Evolutionary conservation across 2,797 vertebrate species (phyloP).

Genomic region (Gymnocypris eckloni): DNA sequence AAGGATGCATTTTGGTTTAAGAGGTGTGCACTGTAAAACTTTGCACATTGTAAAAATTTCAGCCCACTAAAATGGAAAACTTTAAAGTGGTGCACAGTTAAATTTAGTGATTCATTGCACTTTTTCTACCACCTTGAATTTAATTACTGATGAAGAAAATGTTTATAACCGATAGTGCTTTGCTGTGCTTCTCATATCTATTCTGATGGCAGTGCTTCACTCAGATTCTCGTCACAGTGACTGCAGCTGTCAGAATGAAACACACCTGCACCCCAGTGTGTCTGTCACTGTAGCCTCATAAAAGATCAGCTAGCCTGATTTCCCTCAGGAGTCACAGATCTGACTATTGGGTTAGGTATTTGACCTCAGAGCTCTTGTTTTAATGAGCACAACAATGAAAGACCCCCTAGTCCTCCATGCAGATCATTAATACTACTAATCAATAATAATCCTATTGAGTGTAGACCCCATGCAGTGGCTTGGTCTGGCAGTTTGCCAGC

Average conservation of each 20-base stretch:
- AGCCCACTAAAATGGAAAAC: background rate
- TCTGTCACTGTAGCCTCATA: constrained; percentile 15
- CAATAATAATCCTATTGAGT: constrained; percentile 28
- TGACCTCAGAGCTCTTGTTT: constrained; percentile 36
- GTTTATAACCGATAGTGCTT: background rate
- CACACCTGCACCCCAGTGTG: constrained; percentile 1
- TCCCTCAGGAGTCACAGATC: constrained; percentile 37
- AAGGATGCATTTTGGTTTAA: background rate
- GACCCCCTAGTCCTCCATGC: background rate
- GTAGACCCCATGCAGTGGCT: background rate
- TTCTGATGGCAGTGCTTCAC: constrained; percentile 2
- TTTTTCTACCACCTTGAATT: background rate
- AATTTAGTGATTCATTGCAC: background rate
- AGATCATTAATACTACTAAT: constrained; percentile 5
- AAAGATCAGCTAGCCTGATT: constrained; percentile 43
- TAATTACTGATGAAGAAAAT: background rate
- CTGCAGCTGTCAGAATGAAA: constrained; percentile 13
- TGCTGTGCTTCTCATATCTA: background rate
- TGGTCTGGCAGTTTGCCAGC: constrained; percentile 13
- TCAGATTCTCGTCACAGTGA: constrained; percentile 14
- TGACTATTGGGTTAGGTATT: constrained; percentile 2
- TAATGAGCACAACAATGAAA: constrained; percentile 34
- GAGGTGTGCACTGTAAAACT: background rate
- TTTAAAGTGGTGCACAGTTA: no score
- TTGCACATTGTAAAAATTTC: background rate